A percentile compares a stretch with the other conserved stretches of the same genome.
These are phyloP conservation scores for Cataglyphis hispanica DNA, from an alignment of 1,140 invertebrate genomes.

Conservation along the genomic window DNA sequence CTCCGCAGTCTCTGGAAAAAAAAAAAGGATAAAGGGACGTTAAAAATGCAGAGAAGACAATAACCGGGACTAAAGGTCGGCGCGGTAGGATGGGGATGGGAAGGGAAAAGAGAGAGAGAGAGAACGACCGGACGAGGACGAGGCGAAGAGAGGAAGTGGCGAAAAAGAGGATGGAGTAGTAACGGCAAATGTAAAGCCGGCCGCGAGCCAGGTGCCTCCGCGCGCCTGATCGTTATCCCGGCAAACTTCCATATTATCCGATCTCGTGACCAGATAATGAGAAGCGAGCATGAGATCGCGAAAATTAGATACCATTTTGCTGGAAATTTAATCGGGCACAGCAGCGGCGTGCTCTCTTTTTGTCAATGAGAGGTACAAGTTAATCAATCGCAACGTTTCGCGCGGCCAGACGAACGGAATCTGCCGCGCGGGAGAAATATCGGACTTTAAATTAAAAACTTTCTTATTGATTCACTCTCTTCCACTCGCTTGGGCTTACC, in stretches of 20 bases:
- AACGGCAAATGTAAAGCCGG: conserved; percentile 35
- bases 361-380: conserved; percentile 36
- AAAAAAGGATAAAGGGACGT: conserved; percentile 33
- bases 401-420: neutral
- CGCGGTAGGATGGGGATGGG: neutral
- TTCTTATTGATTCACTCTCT: conserved; percentile 55
- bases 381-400: conserved; percentile 23
- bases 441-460: conserved; percentile 63
- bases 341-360: neutral
- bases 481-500: conserved; percentile 46
- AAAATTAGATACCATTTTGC: conserved; percentile 1
- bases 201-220: neutral
- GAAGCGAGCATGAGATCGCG: conserved; percentile 16
- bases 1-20: conserved; percentile 29
- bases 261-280: conserved; percentile 47
- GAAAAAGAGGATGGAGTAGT: conserved; percentile 36
- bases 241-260: conserved; percentile 54
- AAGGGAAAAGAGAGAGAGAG: neutral
- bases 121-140: neutral
- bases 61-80: conserved; percentile 51
- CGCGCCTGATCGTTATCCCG: neutral
- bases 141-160: conserved; percentile 14
- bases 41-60: conserved; percentile 61
- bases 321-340: conserved; percentile 15
- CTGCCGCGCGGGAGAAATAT: conserved; percentile 2